Conservation (phyloP, 2,888 invertebrate genomes). For the Fragum sueziense region DNA sequence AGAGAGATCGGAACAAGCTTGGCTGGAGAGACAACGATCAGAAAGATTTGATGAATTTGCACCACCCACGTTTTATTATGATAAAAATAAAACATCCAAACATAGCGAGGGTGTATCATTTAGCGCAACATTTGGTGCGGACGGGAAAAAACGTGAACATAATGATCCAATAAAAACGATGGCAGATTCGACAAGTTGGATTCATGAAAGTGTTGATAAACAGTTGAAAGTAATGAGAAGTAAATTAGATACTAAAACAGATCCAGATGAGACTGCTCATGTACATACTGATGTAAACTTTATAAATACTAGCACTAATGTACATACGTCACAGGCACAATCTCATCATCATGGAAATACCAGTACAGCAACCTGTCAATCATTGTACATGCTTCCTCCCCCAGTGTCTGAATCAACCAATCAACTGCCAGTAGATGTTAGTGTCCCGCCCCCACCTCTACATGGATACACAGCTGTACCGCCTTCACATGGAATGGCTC, state of each 20-base stretch:
- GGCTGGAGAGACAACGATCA: conserved; percentile 66
- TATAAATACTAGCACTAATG: background rate
- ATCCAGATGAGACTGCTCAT: background rate
- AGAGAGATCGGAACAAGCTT: conserved; percentile 62
- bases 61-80: conserved; percentile 71
- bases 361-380: background rate
- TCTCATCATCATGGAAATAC: background rate
- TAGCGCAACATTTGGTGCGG: background rate
- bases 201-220: conserved; percentile 25
- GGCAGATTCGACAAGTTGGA: background rate
- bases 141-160: background rate
- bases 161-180: background rate
- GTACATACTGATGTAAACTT: too few species aligned
- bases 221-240: conserved; percentile 32
- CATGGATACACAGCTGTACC: background rate
- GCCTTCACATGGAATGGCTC: background rate
- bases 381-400: conserved; percentile 1
- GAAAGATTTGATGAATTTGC: conserved; percentile 75
- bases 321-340: background rate
- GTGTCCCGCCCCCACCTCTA: conserved; percentile 29
- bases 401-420: background rate
- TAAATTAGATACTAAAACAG: background rate
- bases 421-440: background rate
- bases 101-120: background rate
- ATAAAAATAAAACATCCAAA: conserved; percentile 15